Evolutionary conservation across 2,888 invertebrate genomes (phyloP).

Genomic region (Melanophora roralis): DNA sequence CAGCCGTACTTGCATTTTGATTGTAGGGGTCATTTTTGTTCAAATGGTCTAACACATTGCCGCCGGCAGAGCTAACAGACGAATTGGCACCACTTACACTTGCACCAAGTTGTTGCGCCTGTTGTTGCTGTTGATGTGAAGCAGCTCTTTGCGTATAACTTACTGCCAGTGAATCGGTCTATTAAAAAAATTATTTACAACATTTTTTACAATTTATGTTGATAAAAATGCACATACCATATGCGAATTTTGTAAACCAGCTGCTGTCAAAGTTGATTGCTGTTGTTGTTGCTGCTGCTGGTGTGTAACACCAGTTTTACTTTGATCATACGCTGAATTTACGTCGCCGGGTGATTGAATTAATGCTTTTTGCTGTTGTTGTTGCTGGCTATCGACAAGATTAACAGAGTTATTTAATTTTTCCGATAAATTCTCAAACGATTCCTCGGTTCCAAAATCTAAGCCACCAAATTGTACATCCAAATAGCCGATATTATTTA

Average conservation of each 20-base stretch:
- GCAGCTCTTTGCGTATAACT: constrained; percentile 72
- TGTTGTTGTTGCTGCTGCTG: constrained; percentile 69
- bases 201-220: not conserved
- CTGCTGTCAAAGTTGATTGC: constrained; percentile 67
- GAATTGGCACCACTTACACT: constrained; percentile 61
- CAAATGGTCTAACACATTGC: constrained; percentile 74
- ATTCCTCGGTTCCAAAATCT: constrained; percentile 82
- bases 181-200: not conserved
- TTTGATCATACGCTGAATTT: constrained; percentile 71
- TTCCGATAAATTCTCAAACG: constrained; percentile 75
- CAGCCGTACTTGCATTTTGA: constrained; percentile 70
- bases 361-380: constrained; percentile 59
- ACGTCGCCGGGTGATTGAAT: constrained; percentile 67
- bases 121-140: constrained; percentile 68
- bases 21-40: constrained; percentile 76
- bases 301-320: constrained; percentile 70
- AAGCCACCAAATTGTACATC: constrained; percentile 97
- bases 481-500: constrained; percentile 84
- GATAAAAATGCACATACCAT: constrained; percentile 68
- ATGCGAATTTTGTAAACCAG: constrained; percentile 75
- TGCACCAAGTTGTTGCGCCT: constrained; percentile 66
- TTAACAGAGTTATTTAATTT: constrained; percentile 74
- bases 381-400: constrained; percentile 73
- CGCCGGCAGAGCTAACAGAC: constrained; percentile 67
- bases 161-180: constrained; percentile 73